These are phyloP conservation scores for Sarcoramphus papa DNA, from an alignment of 2,797 vertebrate species.

Conservation along the genomic window DNA sequence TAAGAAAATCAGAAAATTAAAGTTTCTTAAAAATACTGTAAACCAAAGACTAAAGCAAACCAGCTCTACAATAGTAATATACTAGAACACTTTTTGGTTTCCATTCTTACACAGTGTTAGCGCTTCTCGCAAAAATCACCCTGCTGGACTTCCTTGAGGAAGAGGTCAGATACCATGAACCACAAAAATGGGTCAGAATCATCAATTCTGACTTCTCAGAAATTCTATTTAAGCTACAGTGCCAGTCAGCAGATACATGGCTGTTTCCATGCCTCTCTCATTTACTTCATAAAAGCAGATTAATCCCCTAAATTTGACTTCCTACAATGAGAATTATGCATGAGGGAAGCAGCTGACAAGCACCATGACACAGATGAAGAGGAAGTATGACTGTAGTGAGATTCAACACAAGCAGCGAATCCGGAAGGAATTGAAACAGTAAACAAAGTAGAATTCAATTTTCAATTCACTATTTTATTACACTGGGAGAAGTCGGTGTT, in stretches of 20 bases:
- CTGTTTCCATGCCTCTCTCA: not conserved
- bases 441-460: not conserved
- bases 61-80: not conserved
- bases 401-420: not conserved
- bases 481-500: not conserved
- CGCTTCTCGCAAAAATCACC: not conserved
- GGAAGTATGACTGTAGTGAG: not conserved
- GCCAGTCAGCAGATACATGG: not conserved
- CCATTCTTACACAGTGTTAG: not conserved
- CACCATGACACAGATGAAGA: conserved; percentile 41
- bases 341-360: conserved; percentile 54
- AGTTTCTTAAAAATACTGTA: not conserved
- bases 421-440: not conserved
- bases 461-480: not conserved
- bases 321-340: not conserved
- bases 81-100: not conserved
- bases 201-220: conserved; percentile 10
- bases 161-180: not conserved
- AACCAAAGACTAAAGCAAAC: not conserved
- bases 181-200: conserved; percentile 7
- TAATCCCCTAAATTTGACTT: conserved; percentile 41
- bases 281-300: conserved; percentile 5
- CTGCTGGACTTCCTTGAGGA: not conserved
- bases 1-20: not conserved
- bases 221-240: not conserved